Evolutionary conservation across 2,797 vertebrate species (phyloP).

Genomic region (Sus cebifrons): DNA sequence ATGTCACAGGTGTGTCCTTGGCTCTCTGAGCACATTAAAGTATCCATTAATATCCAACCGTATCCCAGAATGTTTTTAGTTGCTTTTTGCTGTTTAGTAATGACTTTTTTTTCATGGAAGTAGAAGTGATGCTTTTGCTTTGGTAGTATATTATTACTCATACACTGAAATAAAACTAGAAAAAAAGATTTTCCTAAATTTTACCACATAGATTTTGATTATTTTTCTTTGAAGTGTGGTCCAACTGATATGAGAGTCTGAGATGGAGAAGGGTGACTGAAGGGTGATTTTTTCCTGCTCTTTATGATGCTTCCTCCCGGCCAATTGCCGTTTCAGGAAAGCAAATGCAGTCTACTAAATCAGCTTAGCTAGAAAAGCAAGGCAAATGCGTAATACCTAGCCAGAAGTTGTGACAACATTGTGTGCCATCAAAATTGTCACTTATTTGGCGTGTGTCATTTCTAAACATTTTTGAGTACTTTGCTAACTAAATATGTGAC

Average conservation of each 20-base stretch:
- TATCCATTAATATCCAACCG: conserved; percentile 13
- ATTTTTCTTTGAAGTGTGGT: conserved; percentile 15
- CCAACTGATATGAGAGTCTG: neutral
- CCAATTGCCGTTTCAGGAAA: neutral
- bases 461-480: neutral
- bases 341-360: neutral
- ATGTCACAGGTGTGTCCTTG: conserved; percentile 36
- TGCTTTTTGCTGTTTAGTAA: conserved; percentile 76
- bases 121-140: neutral
- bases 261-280: neutral
- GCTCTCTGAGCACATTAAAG: conserved; percentile 59
- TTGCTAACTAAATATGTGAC: neutral
- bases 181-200: conserved; percentile 41
- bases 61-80: conserved; percentile 78
- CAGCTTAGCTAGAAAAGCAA: neutral
- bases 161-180: conserved; percentile 15
- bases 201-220: conserved; percentile 25
- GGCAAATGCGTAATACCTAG: neutral
- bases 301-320: neutral
- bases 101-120: conserved; percentile 54
- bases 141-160: neutral
- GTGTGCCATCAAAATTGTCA: neutral
- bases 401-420: conserved; percentile 28
- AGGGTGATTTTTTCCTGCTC: neutral
- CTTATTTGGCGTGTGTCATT: neutral